phyloP scores from a whole-genome alignment of 2,797 vertebrate genomes.

The Rhabdomys pumilio region DNA sequence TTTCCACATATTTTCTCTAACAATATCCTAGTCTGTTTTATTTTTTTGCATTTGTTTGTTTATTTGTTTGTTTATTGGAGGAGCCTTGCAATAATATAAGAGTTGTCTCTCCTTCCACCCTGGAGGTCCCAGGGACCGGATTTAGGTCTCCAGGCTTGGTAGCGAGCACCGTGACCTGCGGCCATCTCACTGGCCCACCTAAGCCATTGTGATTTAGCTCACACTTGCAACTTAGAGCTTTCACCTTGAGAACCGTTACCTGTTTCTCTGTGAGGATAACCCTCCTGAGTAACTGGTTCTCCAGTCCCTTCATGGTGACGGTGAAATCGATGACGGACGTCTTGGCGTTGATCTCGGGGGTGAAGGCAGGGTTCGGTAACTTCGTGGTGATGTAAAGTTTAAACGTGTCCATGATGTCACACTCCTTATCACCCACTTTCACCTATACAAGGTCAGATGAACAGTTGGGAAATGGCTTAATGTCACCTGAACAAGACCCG shows the following conservation, averaged over 20 bases:
- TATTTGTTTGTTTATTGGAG: not conserved
- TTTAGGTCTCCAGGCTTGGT: not conserved
- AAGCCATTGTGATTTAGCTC: not conserved
- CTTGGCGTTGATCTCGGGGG: slow-evolving; percentile 91
- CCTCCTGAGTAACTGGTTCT: slow-evolving; percentile 91
- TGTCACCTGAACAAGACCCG: not conserved
- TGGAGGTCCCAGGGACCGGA: not conserved
- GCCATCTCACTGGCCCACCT: not conserved
- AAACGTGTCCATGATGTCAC: slow-evolving; percentile 89
- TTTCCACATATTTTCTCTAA: slow-evolving; percentile 11
- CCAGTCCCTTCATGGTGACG: slow-evolving; percentile 91
- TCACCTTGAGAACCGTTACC: slow-evolving; percentile 85
- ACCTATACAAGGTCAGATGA: slow-evolving; percentile 85
- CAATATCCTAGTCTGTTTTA: not conserved
- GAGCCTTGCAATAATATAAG: not conserved
- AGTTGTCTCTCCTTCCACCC: not conserved
- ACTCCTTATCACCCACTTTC: slow-evolving; percentile 91
- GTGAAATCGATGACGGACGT: slow-evolving; percentile 91
- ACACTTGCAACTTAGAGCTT: not conserved
- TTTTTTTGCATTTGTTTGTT: not conserved
- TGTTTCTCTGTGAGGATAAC: slow-evolving; percentile 91
- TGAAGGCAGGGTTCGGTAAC: slow-evolving; percentile 90
- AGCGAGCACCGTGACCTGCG: too few relatives aligned
- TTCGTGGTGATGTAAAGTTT: slow-evolving; percentile 91
- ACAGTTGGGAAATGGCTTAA: slow-evolving; percentile 14